Evolutionary conservation across 2,113 vertebrate species (phyloP).

Genomic region (Chitala chitala): DNA sequence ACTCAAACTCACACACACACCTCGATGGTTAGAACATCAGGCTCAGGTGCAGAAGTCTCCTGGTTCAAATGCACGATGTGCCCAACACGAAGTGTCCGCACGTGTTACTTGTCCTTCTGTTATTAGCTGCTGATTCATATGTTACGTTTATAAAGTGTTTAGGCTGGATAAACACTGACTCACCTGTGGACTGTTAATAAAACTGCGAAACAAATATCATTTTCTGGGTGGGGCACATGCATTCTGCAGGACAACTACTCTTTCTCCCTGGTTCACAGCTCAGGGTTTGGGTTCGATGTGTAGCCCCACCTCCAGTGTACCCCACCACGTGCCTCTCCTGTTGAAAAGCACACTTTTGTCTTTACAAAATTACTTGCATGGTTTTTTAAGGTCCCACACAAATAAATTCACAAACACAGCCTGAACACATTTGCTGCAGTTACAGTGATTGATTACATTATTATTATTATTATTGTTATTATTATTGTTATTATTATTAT

Average conservation of each 20-base stretch:
- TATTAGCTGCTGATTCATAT: constrained; percentile 13
- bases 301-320: too few species aligned
- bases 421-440: too few species aligned
- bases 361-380: too few species aligned
- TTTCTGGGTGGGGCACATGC: not conserved
- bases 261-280: too few species aligned
- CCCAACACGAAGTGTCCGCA: not conserved
- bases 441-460: too few species aligned
- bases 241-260: too few species aligned
- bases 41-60: not conserved
- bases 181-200: constrained; percentile 26
- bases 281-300: not conserved
- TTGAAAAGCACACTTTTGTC: too few species aligned
- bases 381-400: not conserved
- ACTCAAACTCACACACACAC: not conserved
- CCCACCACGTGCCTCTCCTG: too few species aligned
- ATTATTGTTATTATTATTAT: too few species aligned
- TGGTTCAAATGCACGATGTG: not conserved
- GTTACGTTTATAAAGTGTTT: constrained; percentile 21
- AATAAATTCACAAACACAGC: not conserved
- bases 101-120: constrained; percentile 12
- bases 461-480: too few species aligned
- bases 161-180: constrained; percentile 25
- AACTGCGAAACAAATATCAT: constrained; percentile 21
- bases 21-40: too few species aligned